Base-by-base conservation (phyloP, 2,797 vertebrate genomes). In the Gambusia yucatana region DNA sequence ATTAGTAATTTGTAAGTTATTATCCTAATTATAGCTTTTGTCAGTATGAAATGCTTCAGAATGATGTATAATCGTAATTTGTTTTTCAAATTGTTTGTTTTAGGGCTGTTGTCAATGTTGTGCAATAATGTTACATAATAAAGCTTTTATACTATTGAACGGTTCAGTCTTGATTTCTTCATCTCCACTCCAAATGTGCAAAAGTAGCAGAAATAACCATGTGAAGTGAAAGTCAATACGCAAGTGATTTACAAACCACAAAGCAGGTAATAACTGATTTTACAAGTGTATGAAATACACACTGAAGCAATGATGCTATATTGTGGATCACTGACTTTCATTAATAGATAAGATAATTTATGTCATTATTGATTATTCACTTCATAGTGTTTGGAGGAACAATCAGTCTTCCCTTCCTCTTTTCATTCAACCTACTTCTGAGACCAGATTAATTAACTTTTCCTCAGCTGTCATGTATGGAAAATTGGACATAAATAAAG, bases 251-350 rank as follows among this genome's bases (percentile, higher is more conserved):
- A 95, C 94, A 93, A 89, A 94, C 94, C 93, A 87, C 87, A 85
- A 85, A 81, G 86, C 93, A 89, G 77, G 85, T 95, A 36, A 50
- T 50, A 14, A 48, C 28, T 22, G 69, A 72, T 3, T 88, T 94
- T 95, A 93, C 95, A 95, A 92, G 89, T 94, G 89, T 93, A 96
- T 93, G 89, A 96, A 96, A 96, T 94, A 93, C 89, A 86, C 90
- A 92, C 94, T 94, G 92, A 85, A 82, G 86, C 87, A 87, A 72
- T 86, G 76, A 48, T 81, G 81, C 78, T 77, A 39, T 74, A 74
- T 86, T 3, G 3, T 81, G 76, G 84, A 86, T 82, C 83, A 76
- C 81, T 82, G 90, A 84, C 86, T 81, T 78, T 90, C 92, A 95
- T 86, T 86, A 90, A 94, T 89, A 93, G 85, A 86, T 74, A 1